Conservation (phyloP, 2,888 invertebrate species). For the Lithodes maja region DNA sequence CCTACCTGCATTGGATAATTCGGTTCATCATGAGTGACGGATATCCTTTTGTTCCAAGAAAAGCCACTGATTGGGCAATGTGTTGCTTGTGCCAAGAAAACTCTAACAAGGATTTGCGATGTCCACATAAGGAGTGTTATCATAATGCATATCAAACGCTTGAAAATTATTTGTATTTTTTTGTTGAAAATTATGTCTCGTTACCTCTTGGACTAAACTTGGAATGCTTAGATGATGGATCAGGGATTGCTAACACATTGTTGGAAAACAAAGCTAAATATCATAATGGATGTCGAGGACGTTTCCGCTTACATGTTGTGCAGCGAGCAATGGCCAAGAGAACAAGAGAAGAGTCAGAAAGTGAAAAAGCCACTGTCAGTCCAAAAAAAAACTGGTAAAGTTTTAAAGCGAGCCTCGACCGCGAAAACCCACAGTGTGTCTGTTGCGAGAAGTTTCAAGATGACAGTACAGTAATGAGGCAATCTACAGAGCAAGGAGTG, state of each 20-base stretch:
- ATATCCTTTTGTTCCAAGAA: not conserved
- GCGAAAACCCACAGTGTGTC: constrained; percentile 10
- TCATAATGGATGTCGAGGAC: not conserved
- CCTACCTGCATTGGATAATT: not conserved
- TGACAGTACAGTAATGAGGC: not conserved
- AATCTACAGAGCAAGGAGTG: constrained; percentile 9
- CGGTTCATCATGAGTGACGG: not conserved
- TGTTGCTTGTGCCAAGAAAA: constrained; percentile 2
- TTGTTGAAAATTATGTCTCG: not conserved
- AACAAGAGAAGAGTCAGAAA: not conserved
- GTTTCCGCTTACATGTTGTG: not conserved
- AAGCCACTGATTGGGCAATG: constrained; percentile 5
- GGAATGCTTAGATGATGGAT: not conserved
- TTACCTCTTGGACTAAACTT: not conserved
- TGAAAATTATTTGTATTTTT: not conserved
- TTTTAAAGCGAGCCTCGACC: not conserved
- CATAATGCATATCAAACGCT: not conserved
- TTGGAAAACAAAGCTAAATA: not conserved
- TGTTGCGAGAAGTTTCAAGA: not conserved
- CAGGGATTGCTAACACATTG: constrained; percentile 2
- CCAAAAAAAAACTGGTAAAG: not conserved
- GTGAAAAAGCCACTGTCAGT: not conserved
- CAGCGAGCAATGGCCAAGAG: not conserved
- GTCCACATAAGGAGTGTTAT: constrained; percentile 8
- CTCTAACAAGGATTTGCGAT: not conserved